A percentile compares a stretch with the other conserved stretches of the same genome.
Evolutionary conservation across 2,888 invertebrate species (phyloP).

Genomic region (Athalia rosae): DNA sequence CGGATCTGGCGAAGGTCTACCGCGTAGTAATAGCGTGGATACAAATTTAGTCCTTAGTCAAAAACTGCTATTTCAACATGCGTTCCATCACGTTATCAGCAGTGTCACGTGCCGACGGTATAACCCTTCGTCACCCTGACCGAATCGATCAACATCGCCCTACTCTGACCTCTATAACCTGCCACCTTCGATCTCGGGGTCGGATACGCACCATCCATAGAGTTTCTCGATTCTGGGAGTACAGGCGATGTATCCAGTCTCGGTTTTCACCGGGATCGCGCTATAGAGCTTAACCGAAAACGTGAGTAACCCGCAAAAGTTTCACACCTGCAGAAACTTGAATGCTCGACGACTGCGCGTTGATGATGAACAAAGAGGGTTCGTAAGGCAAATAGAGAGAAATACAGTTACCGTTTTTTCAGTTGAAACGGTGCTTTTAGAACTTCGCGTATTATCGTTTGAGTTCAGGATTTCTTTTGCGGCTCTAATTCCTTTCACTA

Average conservation of each 20-base stretch:
- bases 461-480: not conserved
- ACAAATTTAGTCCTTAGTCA: conserved; percentile 43
- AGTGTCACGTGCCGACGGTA: conserved; percentile 35
- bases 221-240: conserved; percentile 39
- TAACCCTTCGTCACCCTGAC: conserved; percentile 41
- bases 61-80: conserved; percentile 37
- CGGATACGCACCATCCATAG: not conserved
- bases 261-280: conserved; percentile 1
- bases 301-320: conserved; percentile 24
- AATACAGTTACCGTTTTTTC: conserved; percentile 13
- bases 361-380: conserved; percentile 5
- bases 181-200: conserved; percentile 9
- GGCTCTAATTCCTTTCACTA: conserved; percentile 2
- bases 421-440: conserved; percentile 1
- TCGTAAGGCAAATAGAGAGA: not conserved
- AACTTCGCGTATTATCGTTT: conserved; percentile 17
- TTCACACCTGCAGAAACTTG: conserved; percentile 16
- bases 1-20: conserved; percentile 12
- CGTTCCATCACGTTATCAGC: conserved; percentile 41
- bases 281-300: not conserved
- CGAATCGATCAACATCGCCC: conserved; percentile 36
- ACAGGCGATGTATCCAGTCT: conserved; percentile 25
- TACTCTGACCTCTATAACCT: conserved; percentile 36
- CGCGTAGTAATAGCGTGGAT: conserved; percentile 34
- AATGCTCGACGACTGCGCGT: conserved; percentile 34